A percentile compares a stretch with the other conserved stretches of the same genome.
phyloP scores from a whole-genome alignment of 2,113 vertebrate species.

The Clinocottus analis region DNA sequence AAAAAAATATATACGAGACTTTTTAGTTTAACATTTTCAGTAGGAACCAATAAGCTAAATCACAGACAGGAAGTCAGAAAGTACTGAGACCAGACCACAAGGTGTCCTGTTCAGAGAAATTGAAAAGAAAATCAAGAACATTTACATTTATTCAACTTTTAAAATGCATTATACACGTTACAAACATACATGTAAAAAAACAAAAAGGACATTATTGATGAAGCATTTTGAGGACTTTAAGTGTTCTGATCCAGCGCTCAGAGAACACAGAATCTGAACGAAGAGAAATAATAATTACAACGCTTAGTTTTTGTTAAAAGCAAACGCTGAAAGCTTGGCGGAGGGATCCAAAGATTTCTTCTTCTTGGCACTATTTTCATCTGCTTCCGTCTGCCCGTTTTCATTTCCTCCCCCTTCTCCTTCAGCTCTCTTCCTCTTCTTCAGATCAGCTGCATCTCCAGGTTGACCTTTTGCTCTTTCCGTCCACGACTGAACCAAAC shows the following conservation, averaged over 20 bases:
- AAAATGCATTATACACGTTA: slow-evolving; percentile 42
- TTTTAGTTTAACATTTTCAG: not conserved
- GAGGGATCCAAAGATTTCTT: slow-evolving; percentile 81
- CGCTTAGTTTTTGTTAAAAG: slow-evolving; percentile 87
- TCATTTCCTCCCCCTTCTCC: slow-evolving; percentile 28
- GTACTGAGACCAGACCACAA: too few species aligned
- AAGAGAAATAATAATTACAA: too few species aligned
- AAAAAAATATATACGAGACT: too few species aligned
- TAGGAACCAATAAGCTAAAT: not conserved
- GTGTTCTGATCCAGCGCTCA: too few species aligned
- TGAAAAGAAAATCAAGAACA: not conserved
- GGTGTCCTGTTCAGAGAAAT: too few species aligned
- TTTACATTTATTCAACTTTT: slow-evolving; percentile 62
- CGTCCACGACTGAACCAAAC: slow-evolving; percentile 85
- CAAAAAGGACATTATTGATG: not conserved
- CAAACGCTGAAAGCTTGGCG: slow-evolving; percentile 89
- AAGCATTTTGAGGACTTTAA: not conserved
- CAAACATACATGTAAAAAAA: not conserved
- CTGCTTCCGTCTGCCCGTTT: slow-evolving; percentile 53
- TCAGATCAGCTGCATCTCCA: slow-evolving; percentile 78
- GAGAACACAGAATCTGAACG: too few species aligned
- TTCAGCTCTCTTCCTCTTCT: slow-evolving; percentile 88
- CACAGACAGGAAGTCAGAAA: not conserved
- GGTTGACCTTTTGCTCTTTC: slow-evolving; percentile 86
- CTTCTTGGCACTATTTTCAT: slow-evolving; percentile 85